Percentiles rank a stretch among this genome's conserved stretches.
phyloP scores from a whole-genome alignment of 2,797 vertebrate species.

The Cheirogaleus major region DNA sequence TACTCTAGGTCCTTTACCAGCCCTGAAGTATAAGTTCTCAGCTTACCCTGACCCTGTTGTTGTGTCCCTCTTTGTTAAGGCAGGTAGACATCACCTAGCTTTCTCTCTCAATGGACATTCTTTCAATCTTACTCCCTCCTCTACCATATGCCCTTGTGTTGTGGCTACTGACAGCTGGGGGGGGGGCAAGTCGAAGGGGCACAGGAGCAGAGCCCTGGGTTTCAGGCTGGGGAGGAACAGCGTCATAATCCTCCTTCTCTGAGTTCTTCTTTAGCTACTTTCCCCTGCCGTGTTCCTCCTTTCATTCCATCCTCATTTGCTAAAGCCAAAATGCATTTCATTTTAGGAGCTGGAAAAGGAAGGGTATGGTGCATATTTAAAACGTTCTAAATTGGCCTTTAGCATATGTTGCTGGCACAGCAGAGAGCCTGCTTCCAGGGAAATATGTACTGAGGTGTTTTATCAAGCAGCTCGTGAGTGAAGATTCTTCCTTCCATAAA shows the following conservation, averaged over 20 bases:
- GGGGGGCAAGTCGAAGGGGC: not conserved
- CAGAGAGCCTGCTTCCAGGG: slow-evolving; percentile 61
- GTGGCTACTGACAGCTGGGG: not conserved
- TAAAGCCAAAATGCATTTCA: slow-evolving; percentile 51
- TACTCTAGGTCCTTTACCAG: not conserved
- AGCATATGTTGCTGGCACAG: slow-evolving; percentile 58
- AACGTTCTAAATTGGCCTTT: slow-evolving; percentile 67
- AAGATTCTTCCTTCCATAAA: slow-evolving; percentile 67
- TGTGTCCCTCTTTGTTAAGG: not conserved
- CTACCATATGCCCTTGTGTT: not conserved
- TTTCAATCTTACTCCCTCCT: not conserved
- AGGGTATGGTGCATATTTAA: slow-evolving; percentile 65
- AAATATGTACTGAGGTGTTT: slow-evolving; percentile 70
- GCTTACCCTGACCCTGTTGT: not conserved
- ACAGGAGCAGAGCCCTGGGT: not conserved
- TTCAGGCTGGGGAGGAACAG: not conserved
- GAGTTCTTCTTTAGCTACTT: not conserved
- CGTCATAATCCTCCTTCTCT: too few relatives aligned
- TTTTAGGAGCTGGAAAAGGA: slow-evolving; percentile 48
- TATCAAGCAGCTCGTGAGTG: slow-evolving; percentile 65
- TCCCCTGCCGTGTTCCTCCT: not conserved
- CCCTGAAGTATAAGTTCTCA: not conserved
- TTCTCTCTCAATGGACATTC: not conserved
- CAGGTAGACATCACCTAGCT: not conserved
- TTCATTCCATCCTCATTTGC: not conserved